Base-by-base conservation (phyloP, 2,888 invertebrate genomes). In the Galerucella calmariensis region DNA sequence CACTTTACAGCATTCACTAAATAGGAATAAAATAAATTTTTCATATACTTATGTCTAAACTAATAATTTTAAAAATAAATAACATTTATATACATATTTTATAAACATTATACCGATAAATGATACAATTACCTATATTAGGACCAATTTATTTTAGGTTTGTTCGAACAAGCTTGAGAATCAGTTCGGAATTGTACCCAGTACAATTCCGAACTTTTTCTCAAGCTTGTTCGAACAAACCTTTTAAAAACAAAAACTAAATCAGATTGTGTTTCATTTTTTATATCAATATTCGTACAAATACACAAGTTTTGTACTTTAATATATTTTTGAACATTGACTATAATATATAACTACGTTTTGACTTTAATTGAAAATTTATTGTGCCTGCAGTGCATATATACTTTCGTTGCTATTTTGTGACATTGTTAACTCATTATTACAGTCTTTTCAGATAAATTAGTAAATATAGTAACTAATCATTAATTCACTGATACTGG, bases 1-100 rank as follows among this genome's bases (percentile, higher is more conserved):
- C 70, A 73, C 69, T 75, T 75, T 73, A 75, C 75, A 72, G 69
- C 69, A 73, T 71, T 75, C 63, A 66, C 72, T 75, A 72, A 46
- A 70, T 71, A 71, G 66, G 75, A 77, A 75, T 74, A 77, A 75
- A 78, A 78, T 75, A 66, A 76, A 73, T 62, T 73, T 66, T 66
- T 74, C 58, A 69, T 76, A 73, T 73, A 73, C 73, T 75, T 75
- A 75, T 69, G 46, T 72, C 76, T 77, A 78, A 72, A 74, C 77
- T 77, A 77, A 74, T 72, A 77, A 79, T 51, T 78, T 78, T 77
- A 80, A 81, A 81, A 82, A 81, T 81, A 82, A 82, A 81, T 81
- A 82, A 82, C 80, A 79, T 79, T 78, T 81, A 81, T 82, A 79
- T 81, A 80, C 80, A 81, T 75, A 67, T 76, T 81, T 79, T 80